These are phyloP conservation scores for Sceloporus tristichus DNA, from an alignment of 2,113 vertebrate species.

Conservation along the genomic window DNA sequence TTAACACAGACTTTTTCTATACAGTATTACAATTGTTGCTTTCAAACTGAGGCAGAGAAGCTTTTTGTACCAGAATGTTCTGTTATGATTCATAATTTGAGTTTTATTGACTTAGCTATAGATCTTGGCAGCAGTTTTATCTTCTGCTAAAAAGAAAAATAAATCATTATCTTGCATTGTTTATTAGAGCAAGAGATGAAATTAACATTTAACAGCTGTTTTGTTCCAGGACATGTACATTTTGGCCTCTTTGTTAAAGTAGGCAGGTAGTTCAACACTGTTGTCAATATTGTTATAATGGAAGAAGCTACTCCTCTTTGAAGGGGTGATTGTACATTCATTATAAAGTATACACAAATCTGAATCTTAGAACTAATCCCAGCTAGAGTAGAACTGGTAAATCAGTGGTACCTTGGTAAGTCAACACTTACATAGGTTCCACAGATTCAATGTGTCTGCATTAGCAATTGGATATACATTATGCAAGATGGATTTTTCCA, in stretches of 20 bases:
- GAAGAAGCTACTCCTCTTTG: slow-evolving; percentile 37
- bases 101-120: slow-evolving; percentile 59
- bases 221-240: slow-evolving; percentile 48
- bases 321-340: no score
- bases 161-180: slow-evolving; percentile 49
- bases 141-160: slow-evolving; percentile 36
- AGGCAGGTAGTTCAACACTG: slow-evolving; percentile 45
- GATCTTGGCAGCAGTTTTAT: slow-evolving; percentile 55
- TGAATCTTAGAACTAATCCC: no score
- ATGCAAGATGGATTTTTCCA: not conserved
- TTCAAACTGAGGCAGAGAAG: slow-evolving; percentile 56
- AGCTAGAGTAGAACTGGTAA: no score
- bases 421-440: no score
- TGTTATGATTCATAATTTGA: slow-evolving; percentile 66
- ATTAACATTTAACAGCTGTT: slow-evolving; percentile 66
- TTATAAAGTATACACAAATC: no score
- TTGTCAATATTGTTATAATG: slow-evolving; percentile 45
- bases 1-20: slow-evolving; percentile 46
- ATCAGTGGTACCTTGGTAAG: no score
- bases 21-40: slow-evolving; percentile 57
- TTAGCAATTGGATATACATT: not conserved
- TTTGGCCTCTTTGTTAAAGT: slow-evolving; percentile 69
- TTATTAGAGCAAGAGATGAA: slow-evolving; percentile 41
- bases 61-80: slow-evolving; percentile 4
- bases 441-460: no score